These are phyloP conservation scores for Origma solitaria DNA, from an alignment of 2,113 vertebrate genomes.

Conservation along the genomic window DNA sequence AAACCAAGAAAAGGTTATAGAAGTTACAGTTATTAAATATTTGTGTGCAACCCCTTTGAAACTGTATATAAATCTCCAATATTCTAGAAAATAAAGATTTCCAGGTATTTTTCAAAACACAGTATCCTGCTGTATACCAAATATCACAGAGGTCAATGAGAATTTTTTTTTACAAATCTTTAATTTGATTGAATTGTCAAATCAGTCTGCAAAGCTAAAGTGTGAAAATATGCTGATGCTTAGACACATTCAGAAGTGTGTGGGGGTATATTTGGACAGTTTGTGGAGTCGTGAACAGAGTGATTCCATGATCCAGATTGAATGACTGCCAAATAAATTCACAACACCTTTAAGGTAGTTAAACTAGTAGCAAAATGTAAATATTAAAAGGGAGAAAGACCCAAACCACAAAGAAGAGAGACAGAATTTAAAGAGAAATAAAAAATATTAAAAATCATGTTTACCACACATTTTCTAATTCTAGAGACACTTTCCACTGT, in stretches of 20 bases:
- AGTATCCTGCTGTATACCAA: neutral
- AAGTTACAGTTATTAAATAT: neutral
- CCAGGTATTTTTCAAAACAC: neutral
- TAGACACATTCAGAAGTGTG: neutral
- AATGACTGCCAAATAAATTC: neutral
- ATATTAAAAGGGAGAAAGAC: neutral
- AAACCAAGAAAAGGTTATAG: neutral
- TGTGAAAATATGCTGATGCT: neutral
- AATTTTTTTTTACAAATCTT: neutral
- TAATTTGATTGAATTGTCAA: neutral
- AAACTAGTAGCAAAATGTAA: neutral
- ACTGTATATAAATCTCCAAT: neutral
- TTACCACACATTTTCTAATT: neutral
- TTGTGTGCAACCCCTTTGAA: neutral
- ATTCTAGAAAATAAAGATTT: neutral
- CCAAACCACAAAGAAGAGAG: neutral
- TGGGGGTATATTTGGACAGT: neutral
- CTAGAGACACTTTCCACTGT: neutral
- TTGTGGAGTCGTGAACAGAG: neutral
- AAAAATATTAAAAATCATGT: neutral
- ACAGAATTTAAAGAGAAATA: neutral
- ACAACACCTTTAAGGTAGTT: neutral
- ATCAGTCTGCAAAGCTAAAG: neutral
- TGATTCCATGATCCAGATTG: neutral
- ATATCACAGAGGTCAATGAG: neutral